These are phyloP conservation scores for Macrosteles quadrilineatus DNA, from an alignment of 1,140 invertebrate genomes.

Conservation along the genomic window DNA sequence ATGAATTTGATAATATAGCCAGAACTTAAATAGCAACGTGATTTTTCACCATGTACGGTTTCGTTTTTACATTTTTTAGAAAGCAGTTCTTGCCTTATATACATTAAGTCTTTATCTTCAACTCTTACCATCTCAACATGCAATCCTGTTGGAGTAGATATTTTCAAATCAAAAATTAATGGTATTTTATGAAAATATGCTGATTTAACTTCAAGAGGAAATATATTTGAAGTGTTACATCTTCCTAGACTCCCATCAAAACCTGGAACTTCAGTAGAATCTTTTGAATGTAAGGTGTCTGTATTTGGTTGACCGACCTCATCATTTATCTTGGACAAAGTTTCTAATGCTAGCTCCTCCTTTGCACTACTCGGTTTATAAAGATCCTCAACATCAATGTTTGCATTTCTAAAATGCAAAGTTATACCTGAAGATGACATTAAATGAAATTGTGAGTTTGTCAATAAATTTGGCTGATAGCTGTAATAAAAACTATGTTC, in stretches of 20 bases:
- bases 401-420: neutral
- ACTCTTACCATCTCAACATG: neutral
- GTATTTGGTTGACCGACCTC: too few species aligned
- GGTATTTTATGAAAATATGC: neutral
- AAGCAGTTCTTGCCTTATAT: neutral
- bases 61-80: neutral
- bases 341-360: too few species aligned
- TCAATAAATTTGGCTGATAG: neutral
- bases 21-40: neutral
- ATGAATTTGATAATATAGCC: neutral
- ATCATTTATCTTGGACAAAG: too few species aligned
- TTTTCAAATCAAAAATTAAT: neutral
- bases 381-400: too few species aligned
- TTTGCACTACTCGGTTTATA: too few species aligned
- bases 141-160: neutral
- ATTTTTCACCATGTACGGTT: neutral
- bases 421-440: constrained; percentile 3
- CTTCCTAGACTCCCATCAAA: too few species aligned
- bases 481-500: neutral
- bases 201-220: too few species aligned
- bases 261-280: too few species aligned
- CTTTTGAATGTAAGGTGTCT: too few species aligned
- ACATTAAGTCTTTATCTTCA: neutral
- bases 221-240: too few species aligned
- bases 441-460: neutral